phyloP scores from a whole-genome alignment of 2,888 invertebrate genomes.

The Sinodicranocentrus sp. region DNA sequence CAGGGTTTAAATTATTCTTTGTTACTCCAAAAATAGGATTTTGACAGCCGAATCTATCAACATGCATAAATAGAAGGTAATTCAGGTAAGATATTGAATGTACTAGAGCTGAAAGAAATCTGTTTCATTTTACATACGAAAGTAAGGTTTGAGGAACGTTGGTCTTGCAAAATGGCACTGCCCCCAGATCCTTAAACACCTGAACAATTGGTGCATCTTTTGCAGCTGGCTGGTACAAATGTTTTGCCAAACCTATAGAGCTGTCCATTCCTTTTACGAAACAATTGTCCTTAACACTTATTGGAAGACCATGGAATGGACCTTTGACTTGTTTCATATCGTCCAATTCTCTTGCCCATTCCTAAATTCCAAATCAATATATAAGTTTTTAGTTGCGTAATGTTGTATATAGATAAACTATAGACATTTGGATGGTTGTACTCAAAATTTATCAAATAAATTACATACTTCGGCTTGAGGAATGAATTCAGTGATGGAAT shows the following conservation, averaged over 20 bases:
- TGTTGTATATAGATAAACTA: background rate
- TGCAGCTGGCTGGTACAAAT: slow-evolving; percentile 76
- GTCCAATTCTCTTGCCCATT: slow-evolving; percentile 63
- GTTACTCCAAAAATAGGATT: slow-evolving; percentile 75
- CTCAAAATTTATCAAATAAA: background rate
- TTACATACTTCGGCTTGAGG: slow-evolving; percentile 75
- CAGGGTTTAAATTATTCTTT: slow-evolving; percentile 68
- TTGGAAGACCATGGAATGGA: slow-evolving; percentile 77
- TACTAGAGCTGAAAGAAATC: no score
- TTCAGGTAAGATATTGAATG: no score
- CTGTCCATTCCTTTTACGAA: slow-evolving; percentile 78
- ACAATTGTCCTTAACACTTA: slow-evolving; percentile 78
- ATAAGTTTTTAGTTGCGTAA: background rate
- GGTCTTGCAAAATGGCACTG: slow-evolving; percentile 80
- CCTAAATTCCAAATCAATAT: slow-evolving; percentile 72
- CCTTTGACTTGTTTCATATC: slow-evolving; percentile 66
- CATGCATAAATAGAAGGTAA: no score
- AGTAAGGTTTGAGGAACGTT: slow-evolving; percentile 78
- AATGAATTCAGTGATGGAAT: slow-evolving; percentile 77
- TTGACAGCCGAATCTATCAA: slow-evolving; percentile 64
- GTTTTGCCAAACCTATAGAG: slow-evolving; percentile 77
- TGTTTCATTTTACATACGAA: slow-evolving; percentile 62
- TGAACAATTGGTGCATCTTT: slow-evolving; percentile 73
- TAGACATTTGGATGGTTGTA: background rate
- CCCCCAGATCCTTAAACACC: slow-evolving; percentile 78